Conservation (phyloP, 2,888 invertebrate species). For the Agrotis segetum region DNA sequence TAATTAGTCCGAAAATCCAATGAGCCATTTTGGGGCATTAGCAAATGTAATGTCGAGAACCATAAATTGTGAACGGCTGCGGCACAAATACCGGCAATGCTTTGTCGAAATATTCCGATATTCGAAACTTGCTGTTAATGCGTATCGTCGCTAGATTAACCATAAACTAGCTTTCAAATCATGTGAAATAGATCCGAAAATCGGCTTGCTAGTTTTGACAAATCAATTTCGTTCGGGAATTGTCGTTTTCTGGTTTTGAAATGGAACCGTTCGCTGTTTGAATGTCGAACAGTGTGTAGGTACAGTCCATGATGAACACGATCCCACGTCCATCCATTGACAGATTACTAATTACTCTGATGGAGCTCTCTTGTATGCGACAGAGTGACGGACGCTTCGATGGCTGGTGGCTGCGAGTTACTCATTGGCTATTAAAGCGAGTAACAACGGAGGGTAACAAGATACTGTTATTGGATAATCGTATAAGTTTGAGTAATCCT, state of each 20-base stretch:
- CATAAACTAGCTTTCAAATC: constrained; percentile 10
- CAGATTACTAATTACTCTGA: constrained; percentile 52
- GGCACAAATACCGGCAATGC: constrained; percentile 29
- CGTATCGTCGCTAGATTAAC: constrained; percentile 19
- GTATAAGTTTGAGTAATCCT: background rate
- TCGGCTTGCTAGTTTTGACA: background rate
- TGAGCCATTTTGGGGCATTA: constrained; percentile 21
- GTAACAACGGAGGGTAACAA: background rate
- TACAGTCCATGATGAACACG: constrained; percentile 8
- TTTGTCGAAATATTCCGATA: constrained; percentile 34
- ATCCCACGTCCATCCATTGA: constrained; percentile 36
- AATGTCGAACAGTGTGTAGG: constrained; percentile 21
- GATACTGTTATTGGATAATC: background rate
- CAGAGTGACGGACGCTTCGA: constrained; percentile 11
- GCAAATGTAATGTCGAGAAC: constrained; percentile 23
- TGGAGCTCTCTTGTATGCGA: constrained; percentile 27
- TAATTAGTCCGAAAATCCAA: constrained; percentile 29
- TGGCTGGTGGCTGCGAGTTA: constrained; percentile 7
- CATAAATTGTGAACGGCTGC: constrained; percentile 37
- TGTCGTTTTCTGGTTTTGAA: background rate
- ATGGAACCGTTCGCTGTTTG: constrained; percentile 15
- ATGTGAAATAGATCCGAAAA: constrained; percentile 13
- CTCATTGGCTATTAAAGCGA: constrained; percentile 19
- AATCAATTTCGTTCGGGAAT: background rate
- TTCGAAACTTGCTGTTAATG: constrained; percentile 32